Base-by-base conservation (phyloP, 2,113 vertebrate species). In the Passer montanus region DNA sequence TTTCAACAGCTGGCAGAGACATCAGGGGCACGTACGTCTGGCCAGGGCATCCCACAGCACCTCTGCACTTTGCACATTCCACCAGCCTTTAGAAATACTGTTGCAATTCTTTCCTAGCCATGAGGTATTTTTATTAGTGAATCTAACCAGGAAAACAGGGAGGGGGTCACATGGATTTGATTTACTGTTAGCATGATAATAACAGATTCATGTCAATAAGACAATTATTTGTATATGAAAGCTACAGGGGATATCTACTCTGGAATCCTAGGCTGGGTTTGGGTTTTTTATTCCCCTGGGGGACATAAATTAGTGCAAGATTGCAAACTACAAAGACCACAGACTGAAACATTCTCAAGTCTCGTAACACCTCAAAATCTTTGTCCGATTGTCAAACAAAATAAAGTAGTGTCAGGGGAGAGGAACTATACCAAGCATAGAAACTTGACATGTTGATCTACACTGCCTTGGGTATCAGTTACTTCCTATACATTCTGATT, bases 1-100 rank as follows among this genome's bases (percentile, higher is more conserved):
- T 92, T 89, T 72, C 90, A 96, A 89, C 94, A 96, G 93, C 95
- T 96, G 95, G 85, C 79, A 93, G 79, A 82, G 62, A 85, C 13
- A 4, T 67, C 52, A 72, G 53, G 81, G 75, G 56, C 87, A 91
- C 0, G 1, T 69, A 85, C 0, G 4, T 44, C 52, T 93, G 76
- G 92, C 80, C 83, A 89, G 60, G 79, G 76, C 79, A 92, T 84
- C 88, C 94, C 80, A 64, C 26, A 90, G 80, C 73, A 89, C 73
- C 73, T 95, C 52, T 81, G 76, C 59, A 69, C 90, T 84, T 89
- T 50, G 47, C 66, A 60, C 76, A 58, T 75, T 92, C 52, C 84
- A 82, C 14, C 43, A 86, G 37, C 62, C 39, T 75, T 78, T 87
- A 43, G 23, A 84, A 94, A 94, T 68, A 84, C 46, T 18, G 5